A percentile compares a stretch with the other conserved stretches of the same genome.
Evolutionary conservation across 1,140 invertebrate species (phyloP).

Genomic region (Cyrtorhinus lividipennis): DNA sequence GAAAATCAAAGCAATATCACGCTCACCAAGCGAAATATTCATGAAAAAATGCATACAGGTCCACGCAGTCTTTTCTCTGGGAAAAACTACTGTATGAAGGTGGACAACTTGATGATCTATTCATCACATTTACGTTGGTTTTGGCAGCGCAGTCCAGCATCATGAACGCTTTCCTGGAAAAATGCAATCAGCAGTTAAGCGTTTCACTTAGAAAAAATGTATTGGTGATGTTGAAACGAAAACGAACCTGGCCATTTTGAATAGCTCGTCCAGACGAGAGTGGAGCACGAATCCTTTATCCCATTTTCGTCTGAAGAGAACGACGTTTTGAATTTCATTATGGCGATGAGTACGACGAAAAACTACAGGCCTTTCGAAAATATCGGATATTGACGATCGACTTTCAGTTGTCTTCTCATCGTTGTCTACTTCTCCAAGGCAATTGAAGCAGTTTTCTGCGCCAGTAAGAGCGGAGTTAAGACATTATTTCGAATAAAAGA

Average conservation of each 20-base stretch:
- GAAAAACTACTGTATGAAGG: neutral
- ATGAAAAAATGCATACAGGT: constrained; percentile 10
- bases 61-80: neutral
- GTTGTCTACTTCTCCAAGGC: constrained; percentile 13
- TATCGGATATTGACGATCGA: neutral
- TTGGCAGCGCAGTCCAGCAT: too few species aligned
- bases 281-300: constrained; percentile 11
- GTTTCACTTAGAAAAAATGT: too few species aligned
- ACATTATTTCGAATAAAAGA: too few species aligned
- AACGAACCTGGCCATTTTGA: constrained; percentile 20
- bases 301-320: constrained; percentile 15
- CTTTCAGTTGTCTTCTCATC: neutral
- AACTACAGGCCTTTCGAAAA: neutral
- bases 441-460: too few species aligned
- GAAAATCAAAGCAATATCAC: neutral
- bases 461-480: too few species aligned
- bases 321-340: neutral
- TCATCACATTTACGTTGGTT: too few species aligned
- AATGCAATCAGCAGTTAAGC: too few species aligned
- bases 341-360: neutral
- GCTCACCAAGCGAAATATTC: constrained; percentile 3
- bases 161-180: too few species aligned
- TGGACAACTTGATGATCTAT: too few species aligned
- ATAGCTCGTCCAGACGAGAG: neutral
- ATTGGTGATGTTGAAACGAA: too few species aligned